A percentile compares a stretch with the other conserved stretches of the same genome.
phyloP scores from a whole-genome alignment of 2,797 vertebrate species.

The Champsocephalus esox region DNA sequence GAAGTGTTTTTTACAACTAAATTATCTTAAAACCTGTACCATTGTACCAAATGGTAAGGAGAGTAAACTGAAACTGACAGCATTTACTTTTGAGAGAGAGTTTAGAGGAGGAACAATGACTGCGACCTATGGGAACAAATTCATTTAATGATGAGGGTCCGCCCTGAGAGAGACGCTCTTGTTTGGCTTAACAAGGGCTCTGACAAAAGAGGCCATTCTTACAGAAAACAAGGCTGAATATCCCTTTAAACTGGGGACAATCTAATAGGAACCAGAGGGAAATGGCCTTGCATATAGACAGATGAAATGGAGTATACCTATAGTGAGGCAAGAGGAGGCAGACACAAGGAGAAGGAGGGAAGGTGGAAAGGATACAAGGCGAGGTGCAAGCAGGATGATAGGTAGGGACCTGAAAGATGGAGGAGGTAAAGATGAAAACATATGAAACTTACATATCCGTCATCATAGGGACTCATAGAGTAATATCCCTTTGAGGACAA shows the following conservation, averaged over 20 bases:
- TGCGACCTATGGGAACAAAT: constrained; percentile 6
- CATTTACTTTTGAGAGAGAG: constrained; percentile 11
- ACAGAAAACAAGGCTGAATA: constrained; percentile 37
- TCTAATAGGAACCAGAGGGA: constrained; percentile 39
- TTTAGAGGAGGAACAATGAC: constrained; percentile 33
- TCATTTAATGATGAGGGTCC: constrained; percentile 26
- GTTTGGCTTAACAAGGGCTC: constrained; percentile 32
- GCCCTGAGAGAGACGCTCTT: constrained; percentile 16
- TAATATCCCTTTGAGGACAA: constrained; percentile 91
- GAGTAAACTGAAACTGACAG: constrained; percentile 26
- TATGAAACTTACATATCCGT: constrained; percentile 94
- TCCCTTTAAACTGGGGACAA: constrained; percentile 45
- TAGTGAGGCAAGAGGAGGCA: constrained; percentile 18
- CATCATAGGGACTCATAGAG: constrained; percentile 94
- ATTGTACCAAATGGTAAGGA: constrained; percentile 16
- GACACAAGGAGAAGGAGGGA: constrained; percentile 6
- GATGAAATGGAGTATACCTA: constrained; percentile 26
- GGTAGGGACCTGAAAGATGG: constrained; percentile 19
- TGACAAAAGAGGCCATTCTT: constrained; percentile 53
- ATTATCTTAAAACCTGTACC: too few species aligned
- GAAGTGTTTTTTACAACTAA: constrained; percentile 15
- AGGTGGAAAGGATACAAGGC: constrained; percentile 2
- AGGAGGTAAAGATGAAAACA: constrained; percentile 76
- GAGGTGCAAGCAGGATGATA: constrained; percentile 58
- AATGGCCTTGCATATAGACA: constrained; percentile 20